Percentiles rank a stretch among this genome's conserved stretches.
Evolutionary conservation across 2,888 invertebrate genomes (phyloP).

Genomic region (Eupelmus urozonus): DNA sequence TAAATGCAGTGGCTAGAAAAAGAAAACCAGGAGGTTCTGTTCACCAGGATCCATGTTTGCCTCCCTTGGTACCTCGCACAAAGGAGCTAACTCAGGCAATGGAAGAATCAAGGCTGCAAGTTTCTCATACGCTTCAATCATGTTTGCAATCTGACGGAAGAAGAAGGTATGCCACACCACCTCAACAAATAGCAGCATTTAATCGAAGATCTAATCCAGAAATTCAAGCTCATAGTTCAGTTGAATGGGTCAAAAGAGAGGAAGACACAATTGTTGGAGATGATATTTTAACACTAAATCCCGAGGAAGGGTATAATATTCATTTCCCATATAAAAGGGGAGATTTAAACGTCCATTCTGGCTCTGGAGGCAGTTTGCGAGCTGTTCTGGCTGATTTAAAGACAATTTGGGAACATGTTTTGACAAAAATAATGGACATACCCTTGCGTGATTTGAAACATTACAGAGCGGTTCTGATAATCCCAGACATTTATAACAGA

Average conservation of each 20-base stretch:
- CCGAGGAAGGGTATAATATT: constrained; percentile 86
- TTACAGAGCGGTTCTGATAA: constrained; percentile 91
- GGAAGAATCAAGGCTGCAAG: constrained; percentile 90
- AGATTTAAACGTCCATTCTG: constrained; percentile 90
- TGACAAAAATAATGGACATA: constrained; percentile 88
- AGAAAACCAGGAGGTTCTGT: constrained; percentile 77
- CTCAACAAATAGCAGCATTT: constrained; percentile 92
- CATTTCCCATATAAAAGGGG: constrained; percentile 94
- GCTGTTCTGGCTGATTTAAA: constrained; percentile 91
- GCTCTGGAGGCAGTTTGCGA: constrained; percentile 91
- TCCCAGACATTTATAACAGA: constrained; percentile 93
- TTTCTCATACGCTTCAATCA: constrained; percentile 91
- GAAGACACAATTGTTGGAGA: constrained; percentile 87
- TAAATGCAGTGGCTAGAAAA: constrained; percentile 91
- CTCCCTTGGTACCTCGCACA: constrained; percentile 82
- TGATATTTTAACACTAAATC: constrained; percentile 85
- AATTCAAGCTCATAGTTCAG: constrained; percentile 79
- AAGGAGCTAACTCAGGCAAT: constrained; percentile 87
- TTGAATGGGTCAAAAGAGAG: constrained; percentile 83
- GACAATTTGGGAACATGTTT: constrained; percentile 91
- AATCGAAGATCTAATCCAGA: constrained; percentile 89
- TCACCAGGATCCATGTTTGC: constrained; percentile 83
- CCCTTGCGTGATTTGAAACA: constrained; percentile 83
- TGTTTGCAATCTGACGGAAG: constrained; percentile 91
- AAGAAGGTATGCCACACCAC: constrained; percentile 89